phyloP scores from a whole-genome alignment of 35 echinoderm and acorn worm species.

The Anneissia japonica region DNA sequence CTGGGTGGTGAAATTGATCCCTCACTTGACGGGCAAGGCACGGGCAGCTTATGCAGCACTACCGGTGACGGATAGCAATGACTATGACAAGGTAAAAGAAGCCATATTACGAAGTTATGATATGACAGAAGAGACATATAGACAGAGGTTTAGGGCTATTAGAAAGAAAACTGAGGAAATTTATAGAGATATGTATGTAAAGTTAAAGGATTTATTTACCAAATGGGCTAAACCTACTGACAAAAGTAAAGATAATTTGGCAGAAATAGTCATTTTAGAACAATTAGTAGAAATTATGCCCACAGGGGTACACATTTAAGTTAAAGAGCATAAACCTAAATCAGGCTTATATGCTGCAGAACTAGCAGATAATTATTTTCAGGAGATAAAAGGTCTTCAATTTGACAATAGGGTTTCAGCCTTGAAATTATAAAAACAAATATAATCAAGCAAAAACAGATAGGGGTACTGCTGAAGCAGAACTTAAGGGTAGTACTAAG shows the following conservation, averaged over 20 bases:
- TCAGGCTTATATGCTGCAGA: no score
- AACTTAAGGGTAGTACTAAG: no score
- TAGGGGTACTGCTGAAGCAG: no score
- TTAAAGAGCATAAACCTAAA: not conserved
- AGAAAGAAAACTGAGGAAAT: no score
- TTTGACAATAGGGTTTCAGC: no score
- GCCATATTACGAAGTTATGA: conserved; percentile 15
- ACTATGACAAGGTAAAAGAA: conserved; percentile 15
- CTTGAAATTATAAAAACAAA: no score
- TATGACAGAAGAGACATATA: conserved; percentile 13
- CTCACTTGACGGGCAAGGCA: no score
- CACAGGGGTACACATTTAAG: conserved; percentile 1
- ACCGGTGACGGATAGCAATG: not conserved
- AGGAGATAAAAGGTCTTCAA: no score
- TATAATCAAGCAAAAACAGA: no score
- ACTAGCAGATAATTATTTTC: no score
- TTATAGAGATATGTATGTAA: not conserved
- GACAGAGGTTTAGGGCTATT: not conserved
- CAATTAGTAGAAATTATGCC: conserved; percentile 7
- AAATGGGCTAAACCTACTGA: not conserved
- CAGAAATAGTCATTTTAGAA: conserved; percentile 10
- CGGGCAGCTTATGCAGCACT: not conserved
- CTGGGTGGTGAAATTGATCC: no score
- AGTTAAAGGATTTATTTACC: not conserved
- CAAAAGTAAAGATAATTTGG: not conserved